phyloP scores from a whole-genome alignment of 2,113 vertebrate species.

The Notarius quadriscutis region DNA sequence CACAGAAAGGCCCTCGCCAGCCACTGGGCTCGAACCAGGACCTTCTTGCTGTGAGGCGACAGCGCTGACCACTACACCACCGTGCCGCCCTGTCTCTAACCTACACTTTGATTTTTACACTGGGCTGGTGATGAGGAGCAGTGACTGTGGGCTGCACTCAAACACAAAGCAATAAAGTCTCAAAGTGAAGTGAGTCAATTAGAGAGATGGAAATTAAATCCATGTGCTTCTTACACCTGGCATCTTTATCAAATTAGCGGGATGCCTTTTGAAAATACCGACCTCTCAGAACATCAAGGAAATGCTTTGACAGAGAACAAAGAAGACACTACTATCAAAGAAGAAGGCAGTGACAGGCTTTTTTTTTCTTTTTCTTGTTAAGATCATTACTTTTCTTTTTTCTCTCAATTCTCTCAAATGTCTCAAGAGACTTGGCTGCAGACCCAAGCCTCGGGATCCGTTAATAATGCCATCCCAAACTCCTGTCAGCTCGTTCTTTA shows the following conservation, averaged over 20 bases:
- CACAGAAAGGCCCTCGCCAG: too few relatives aligned
- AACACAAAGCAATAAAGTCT: background rate
- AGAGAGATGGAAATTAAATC: slow-evolving; percentile 11
- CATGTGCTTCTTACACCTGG: slow-evolving; percentile 43
- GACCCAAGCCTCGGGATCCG: slow-evolving; percentile 42
- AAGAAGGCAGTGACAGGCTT: background rate
- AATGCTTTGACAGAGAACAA: slow-evolving; percentile 55
- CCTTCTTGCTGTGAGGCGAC: too few relatives aligned
- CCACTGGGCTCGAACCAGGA: too few relatives aligned
- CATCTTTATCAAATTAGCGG: slow-evolving; percentile 45
- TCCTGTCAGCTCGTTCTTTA: background rate
- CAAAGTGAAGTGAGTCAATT: slow-evolving; percentile 54
- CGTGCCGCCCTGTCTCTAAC: too few relatives aligned
- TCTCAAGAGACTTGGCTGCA: slow-evolving; percentile 56
- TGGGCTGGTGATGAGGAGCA: background rate
- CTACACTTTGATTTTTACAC: background rate
- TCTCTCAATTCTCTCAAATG: slow-evolving; percentile 14
- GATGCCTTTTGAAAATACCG: slow-evolving; percentile 34
- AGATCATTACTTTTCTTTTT: slow-evolving; percentile 43
- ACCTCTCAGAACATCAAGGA: slow-evolving; percentile 31
- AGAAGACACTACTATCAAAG: slow-evolving; percentile 46
- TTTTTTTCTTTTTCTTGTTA: slow-evolving; percentile 43
- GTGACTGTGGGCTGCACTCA: background rate
- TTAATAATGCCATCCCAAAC: background rate
- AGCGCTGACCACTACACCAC: too few relatives aligned